Conservation (phyloP, 2,113 vertebrate species). For the Ameiurus melas region DNA sequence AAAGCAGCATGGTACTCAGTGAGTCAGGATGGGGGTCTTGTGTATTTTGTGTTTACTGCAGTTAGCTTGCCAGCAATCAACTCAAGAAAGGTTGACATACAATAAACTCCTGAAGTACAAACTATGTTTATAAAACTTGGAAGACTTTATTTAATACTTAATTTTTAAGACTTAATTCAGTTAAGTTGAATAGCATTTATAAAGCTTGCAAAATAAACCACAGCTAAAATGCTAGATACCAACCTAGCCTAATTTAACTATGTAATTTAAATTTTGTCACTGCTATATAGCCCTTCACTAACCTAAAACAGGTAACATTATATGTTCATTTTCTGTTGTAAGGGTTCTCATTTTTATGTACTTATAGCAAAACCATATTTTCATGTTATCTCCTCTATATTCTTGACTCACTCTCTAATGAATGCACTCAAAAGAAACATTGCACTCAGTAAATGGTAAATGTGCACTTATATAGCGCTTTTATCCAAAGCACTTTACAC, state of each 20-base stretch:
- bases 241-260: neutral
- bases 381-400: neutral
- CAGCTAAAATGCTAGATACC: neutral
- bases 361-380: neutral
- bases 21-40: no score
- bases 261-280: neutral
- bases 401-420: neutral
- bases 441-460: neutral
- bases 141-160: neutral
- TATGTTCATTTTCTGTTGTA: neutral
- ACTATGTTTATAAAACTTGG: neutral
- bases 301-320: neutral
- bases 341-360: neutral
- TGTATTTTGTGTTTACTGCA: no score
- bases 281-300: neutral
- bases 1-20: no score
- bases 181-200: neutral
- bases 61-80: no score
- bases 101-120: no score
- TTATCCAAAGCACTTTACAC: no score
- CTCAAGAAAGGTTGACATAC: no score
- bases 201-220: neutral
- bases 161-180: neutral
- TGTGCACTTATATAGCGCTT: no score
- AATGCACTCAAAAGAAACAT: neutral